Evolutionary conservation across 2,888 invertebrate genomes (phyloP), one percentile per base, ranked within the genome.

Genomic region (Diaphora mendica): DNA sequence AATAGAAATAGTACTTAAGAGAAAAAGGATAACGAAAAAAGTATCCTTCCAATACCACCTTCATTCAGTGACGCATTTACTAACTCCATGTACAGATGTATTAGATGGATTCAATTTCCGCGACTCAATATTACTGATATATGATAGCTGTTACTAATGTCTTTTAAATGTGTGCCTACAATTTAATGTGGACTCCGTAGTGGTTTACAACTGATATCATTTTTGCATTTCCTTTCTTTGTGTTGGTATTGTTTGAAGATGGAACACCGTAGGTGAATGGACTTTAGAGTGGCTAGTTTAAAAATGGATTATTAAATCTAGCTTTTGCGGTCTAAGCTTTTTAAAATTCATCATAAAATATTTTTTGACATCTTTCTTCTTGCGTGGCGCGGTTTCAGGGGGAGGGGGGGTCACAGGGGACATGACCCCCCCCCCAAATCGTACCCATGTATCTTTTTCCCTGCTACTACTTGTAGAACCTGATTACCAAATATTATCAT

Each of bases 51-150:
- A 44, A 39, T 80, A 64, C 81, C 88, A n/a, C 30, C 78, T 86
- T 85, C 80, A 76, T 70, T 78, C 73, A 68, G 30, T 26, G 20
- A 67, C 71, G 30, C 66, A 26, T 0, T 77, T 84, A 77, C 3
- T 74, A 85, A 65, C 73, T 91, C 80, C 51, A 73, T 3, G 83
- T 77, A 71, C 76, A 81, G 88, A 86, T 88, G 90, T 89, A 91
- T 91, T 93, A 93, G 90, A 89, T 84, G 87, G 91, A 92, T 94
- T 94, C 92, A 94, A 94, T 94, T 94, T 94, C 89, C 94, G 90
- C 83, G 82, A 86, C 88, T 88, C 85, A 90, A 87, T 90, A 89
- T 90, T 89, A 89, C 89, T 89, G 91, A 91, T 91, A 87, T 87
- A 90, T 90, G 88, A 87, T 89, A 87, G 85, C 85, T 79, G 71